Base-by-base conservation (phyloP, 2,888 invertebrate genomes). In the Diarsia mendica region DNA sequence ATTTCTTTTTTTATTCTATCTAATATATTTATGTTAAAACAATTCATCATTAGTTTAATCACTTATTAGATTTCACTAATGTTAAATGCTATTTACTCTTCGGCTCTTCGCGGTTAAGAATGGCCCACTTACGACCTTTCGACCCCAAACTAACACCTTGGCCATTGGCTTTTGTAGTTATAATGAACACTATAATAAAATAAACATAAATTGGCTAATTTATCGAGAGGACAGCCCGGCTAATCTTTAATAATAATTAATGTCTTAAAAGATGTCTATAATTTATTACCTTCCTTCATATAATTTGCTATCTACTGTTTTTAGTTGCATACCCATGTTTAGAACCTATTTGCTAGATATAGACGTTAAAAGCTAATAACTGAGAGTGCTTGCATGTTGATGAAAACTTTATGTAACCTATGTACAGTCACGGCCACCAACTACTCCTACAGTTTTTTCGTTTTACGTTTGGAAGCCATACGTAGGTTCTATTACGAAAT, bases 131-230 rank as follows among this genome's bases (percentile, higher is more conserved):
- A 63, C 39, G 66, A 80, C 72, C 77, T 70, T 69, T 61, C 11
- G 53, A 53, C 44, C 68, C 18, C 68, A 20, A 69, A n/a, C 20
- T 3, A 33, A 46, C 58, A 66, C 49, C 20, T 63, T 28, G 48
- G 33, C 13, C 64, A 49, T 75, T 51, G 67, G 28, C 46, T 65
- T 69, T 72, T 67, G 65, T 71, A 64, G n/a, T 51, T 28, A 65
- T 64, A 65, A 72, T 48, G n/a, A 60, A n/a, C 46, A 61, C 46
- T 68, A 28, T 33, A 63, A 64, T 79, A 76, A 75, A 81, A 75
- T 73, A 61, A 64, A 53, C 48, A 68, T 82, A 82, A 71, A 76
- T 72, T 79, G 9, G 18, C 6, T 67, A 68, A 74, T 77, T 79
- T 82, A 79, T 75, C n/a, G 74, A 46, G 49, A 33, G 48, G 66